Evolutionary conservation across 2,797 vertebrate species (phyloP).

Genomic region (Melanotaenia maccullochi): DNA sequence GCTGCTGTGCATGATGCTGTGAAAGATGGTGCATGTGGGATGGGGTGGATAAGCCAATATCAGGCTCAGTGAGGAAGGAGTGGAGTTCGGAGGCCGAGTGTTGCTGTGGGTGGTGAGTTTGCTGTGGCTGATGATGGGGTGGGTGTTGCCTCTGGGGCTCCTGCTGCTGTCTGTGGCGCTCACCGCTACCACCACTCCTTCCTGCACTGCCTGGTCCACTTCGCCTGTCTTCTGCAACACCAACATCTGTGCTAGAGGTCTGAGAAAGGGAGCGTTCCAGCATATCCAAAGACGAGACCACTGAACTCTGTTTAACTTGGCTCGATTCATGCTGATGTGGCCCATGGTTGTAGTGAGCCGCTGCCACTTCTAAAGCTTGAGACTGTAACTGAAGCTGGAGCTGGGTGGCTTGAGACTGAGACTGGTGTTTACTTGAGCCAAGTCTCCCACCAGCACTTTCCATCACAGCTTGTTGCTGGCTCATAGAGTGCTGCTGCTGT

Average conservation of each 20-base stretch:
- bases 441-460: slow-evolving; percentile 83
- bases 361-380: slow-evolving; percentile 86
- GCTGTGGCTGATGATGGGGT: slow-evolving; percentile 74
- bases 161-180: slow-evolving; percentile 77
- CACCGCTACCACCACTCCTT: slow-evolving; percentile 67
- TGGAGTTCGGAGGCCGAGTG: slow-evolving; percentile 83
- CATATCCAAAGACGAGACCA: slow-evolving; percentile 85
- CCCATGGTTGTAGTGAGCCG: slow-evolving; percentile 84
- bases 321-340: slow-evolving; percentile 81
- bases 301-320: slow-evolving; percentile 83
- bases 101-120: slow-evolving; percentile 75
- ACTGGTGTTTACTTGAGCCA: slow-evolving; percentile 76
- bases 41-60: slow-evolving; percentile 77
- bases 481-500: slow-evolving; percentile 82
- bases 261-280: slow-evolving; percentile 86
- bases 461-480: slow-evolving; percentile 88
- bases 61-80: slow-evolving; percentile 84
- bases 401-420: slow-evolving; percentile 86
- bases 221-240: slow-evolving; percentile 75
- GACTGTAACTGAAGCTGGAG: slow-evolving; percentile 89
- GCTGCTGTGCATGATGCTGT: slow-evolving; percentile 79
- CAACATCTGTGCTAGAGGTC: slow-evolving; percentile 77
- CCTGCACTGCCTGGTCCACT: slow-evolving; percentile 71
- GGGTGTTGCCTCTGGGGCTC: slow-evolving; percentile 76
- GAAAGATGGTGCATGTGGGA: slow-evolving; percentile 84